These are phyloP conservation scores for Cyclophora albipunctata DNA, from an alignment of 2,888 invertebrate genomes.

Conservation along the genomic window DNA sequence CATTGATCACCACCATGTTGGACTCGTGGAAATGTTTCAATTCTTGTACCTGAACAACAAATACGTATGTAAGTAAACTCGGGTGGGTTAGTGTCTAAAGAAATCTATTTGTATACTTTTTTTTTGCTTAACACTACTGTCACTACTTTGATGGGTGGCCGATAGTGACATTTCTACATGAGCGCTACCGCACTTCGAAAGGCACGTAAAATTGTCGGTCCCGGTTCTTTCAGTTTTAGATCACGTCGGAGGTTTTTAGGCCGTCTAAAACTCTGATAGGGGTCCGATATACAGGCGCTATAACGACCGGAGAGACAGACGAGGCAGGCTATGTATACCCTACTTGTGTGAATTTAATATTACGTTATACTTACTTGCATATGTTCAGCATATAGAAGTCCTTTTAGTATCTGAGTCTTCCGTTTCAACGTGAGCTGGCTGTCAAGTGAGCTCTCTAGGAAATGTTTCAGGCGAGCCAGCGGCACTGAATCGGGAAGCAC, in stretches of 20 bases:
- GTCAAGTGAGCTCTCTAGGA: constrained; percentile 86
- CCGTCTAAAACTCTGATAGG: too few relatives aligned
- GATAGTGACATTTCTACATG: too few relatives aligned
- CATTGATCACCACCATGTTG: constrained; percentile 88
- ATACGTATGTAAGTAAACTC: neutral
- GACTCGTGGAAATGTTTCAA: constrained; percentile 87
- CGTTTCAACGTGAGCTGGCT: constrained; percentile 83
- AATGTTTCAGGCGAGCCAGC: constrained; percentile 83
- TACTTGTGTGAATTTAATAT: too few relatives aligned
- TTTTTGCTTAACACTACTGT: too few relatives aligned
- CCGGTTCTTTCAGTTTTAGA: too few relatives aligned
- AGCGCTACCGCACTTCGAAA: too few relatives aligned
- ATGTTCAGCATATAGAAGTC: constrained; percentile 89
- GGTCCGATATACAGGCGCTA: too few relatives aligned
- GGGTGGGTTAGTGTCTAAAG: neutral
- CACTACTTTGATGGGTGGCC: too few relatives aligned
- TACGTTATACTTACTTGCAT: constrained; percentile 75
- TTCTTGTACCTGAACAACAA: constrained; percentile 79
- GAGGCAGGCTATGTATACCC: too few relatives aligned
- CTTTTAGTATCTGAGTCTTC: constrained; percentile 85
- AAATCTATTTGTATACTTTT: neutral
- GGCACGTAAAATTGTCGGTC: too few relatives aligned
- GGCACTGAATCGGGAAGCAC: constrained; percentile 88
- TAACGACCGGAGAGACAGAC: too few relatives aligned
- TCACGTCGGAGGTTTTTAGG: too few relatives aligned